Conservation (phyloP, 2,113 vertebrate genomes). For the Zapornia atra region DNA sequence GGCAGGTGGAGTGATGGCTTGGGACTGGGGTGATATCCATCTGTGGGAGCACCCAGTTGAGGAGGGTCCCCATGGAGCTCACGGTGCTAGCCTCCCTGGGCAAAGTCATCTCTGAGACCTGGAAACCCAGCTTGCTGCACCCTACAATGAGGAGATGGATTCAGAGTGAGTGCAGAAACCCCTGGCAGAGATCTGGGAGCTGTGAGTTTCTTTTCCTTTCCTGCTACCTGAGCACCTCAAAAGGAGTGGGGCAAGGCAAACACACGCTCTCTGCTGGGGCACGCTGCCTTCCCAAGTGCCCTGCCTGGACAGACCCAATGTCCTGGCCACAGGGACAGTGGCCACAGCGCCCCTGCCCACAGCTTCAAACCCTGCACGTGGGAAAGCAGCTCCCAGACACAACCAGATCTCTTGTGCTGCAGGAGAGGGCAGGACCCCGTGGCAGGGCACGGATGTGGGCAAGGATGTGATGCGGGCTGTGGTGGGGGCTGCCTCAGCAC, state of each 20-base stretch:
- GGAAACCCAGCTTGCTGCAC: neutral
- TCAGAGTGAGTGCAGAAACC: neutral
- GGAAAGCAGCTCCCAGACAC: neutral
- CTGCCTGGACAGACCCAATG: neutral
- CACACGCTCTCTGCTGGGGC: rapidly evolving
- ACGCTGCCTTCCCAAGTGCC: neutral
- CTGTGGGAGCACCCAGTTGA: neutral
- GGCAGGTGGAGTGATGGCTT: neutral
- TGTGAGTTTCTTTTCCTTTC: neutral
- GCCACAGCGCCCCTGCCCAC: neutral
- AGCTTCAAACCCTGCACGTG: neutral
- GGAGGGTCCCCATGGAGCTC: neutral
- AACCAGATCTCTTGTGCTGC: neutral
- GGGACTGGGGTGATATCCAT: neutral
- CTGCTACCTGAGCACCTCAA: neutral
- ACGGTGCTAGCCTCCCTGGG: neutral
- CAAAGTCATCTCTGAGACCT: neutral
- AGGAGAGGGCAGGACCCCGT: neutral
- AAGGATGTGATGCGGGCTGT: neutral
- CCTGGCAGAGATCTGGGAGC: rapidly evolving
- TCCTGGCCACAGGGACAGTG: neutral
- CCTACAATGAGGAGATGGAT: neutral
- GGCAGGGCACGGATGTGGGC: too few species aligned
- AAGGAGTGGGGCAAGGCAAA: neutral
- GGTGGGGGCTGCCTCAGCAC: neutral